Percentiles rank a stretch among this genome's conserved stretches.
phyloP scores from a whole-genome alignment of 2,888 invertebrate genomes.

The Watsonalla binaria region DNA sequence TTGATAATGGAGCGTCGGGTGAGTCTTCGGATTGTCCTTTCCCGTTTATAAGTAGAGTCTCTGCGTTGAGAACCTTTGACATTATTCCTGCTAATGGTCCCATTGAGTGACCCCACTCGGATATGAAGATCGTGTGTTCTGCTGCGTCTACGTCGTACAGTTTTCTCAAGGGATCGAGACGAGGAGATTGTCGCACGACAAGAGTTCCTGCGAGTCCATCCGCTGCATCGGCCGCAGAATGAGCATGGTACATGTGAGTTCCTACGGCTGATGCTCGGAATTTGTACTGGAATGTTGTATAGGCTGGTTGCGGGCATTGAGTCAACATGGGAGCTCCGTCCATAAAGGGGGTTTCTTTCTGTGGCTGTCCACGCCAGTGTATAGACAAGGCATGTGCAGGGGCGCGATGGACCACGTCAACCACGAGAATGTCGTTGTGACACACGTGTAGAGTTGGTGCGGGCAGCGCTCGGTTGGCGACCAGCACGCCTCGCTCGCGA shows the following conservation, averaged over 20 bases:
- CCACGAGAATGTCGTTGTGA: constrained; percentile 86
- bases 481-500: constrained; percentile 79
- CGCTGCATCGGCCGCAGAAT: constrained; percentile 82
- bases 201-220: constrained; percentile 85
- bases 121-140: constrained; percentile 83
- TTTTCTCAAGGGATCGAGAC: constrained; percentile 77
- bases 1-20: constrained; percentile 55
- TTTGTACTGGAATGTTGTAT: constrained; percentile 86
- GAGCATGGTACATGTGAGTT: constrained; percentile 87
- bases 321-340: constrained; percentile 88
- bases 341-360: constrained; percentile 84
- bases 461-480: constrained; percentile 83
- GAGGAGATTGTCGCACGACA: constrained; percentile 82
- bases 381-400: constrained; percentile 84
- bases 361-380: constrained; percentile 90
- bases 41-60: constrained; percentile 82
- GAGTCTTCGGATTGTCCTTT: constrained; percentile 69
- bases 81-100: constrained; percentile 67
- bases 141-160: constrained; percentile 85
- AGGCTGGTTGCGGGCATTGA: constrained; percentile 86
- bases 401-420: constrained; percentile 86
- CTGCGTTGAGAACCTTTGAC: constrained; percentile 57
- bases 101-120: constrained; percentile 83
- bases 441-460: constrained; percentile 82
- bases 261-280: constrained; percentile 85